Conservation (phyloP, 1,140 invertebrate species). For the Thrips palmi region DNA sequence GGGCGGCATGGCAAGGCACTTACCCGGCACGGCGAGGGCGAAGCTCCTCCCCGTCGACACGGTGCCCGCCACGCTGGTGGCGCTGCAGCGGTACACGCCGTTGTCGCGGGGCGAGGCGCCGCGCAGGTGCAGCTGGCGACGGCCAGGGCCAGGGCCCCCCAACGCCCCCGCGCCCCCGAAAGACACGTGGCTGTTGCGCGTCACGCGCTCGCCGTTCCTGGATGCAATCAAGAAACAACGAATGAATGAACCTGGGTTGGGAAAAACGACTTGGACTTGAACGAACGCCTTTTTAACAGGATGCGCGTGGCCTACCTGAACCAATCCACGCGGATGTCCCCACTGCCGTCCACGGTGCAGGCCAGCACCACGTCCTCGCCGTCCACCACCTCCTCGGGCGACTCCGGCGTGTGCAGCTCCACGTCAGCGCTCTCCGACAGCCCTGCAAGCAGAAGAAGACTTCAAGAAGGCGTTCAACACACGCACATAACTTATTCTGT, state of each 20-base stretch:
- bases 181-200: conserved; percentile 34
- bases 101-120: conserved; percentile 39
- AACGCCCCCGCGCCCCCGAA: conserved; percentile 41
- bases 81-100: conserved; percentile 48
- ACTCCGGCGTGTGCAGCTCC: conserved; percentile 38
- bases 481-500: too few relatives aligned
- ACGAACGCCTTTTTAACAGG: not conserved
- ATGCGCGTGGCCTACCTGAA: conserved; percentile 37
- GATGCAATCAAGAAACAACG: not conserved
- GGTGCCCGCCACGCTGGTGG: conserved; percentile 40
- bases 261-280: not conserved
- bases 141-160: too few relatives aligned
- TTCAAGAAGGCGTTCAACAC: too few relatives aligned
- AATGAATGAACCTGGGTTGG: not conserved
- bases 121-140: conserved; percentile 41
- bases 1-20: conserved; percentile 24
- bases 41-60: conserved; percentile 35
- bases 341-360: conserved; percentile 54
- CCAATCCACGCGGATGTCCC: conserved; percentile 53
- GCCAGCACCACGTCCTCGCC: conserved; percentile 44
- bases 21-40: conserved; percentile 34
- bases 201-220: conserved; percentile 43
- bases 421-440: conserved; percentile 41
- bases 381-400: conserved; percentile 27
- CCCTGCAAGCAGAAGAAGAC: conserved; percentile 35